Base-by-base conservation (phyloP, 2,888 invertebrate species). In the Chouioia cunea region DNA sequence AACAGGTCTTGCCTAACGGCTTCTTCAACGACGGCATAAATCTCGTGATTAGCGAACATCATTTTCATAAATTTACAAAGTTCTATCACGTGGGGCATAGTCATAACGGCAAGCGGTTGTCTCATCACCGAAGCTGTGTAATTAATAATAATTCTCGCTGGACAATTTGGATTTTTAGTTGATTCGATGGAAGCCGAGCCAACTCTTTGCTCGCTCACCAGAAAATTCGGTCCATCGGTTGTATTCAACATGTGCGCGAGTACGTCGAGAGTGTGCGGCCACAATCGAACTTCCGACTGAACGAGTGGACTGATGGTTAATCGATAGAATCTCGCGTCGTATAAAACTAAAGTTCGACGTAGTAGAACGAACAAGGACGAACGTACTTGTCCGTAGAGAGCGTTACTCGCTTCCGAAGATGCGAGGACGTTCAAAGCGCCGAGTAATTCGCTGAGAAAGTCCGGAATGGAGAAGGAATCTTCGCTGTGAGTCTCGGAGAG, bases 21-120 rank as follows among this genome's bases (percentile, higher is more conserved):
- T 3, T 77, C 75, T 20, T 79, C 77, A 3, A 81, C 57, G 3
- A 80, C 70, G 18, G 79, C 78, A 62, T 80, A 83, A 50, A 80
- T 75, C 23, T 81, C 79, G 27, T 80, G 78, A 18, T 79, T 63
- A 3, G 77, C 73, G n/a, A 85, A 82, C 20, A 83, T 70, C 44
- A 79, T 77, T 20, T 79, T 81, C 16, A 83, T 70, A n/a, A 84
- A 77, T 46, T 70, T 76, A 43, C 83, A 81, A 15, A 83, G 60
- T 18, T 77, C 75, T 1, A 76, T 71, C 1, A 83, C 73, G 59
- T 81, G 81, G 63, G 83, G 81, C 14, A 80, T 68, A 58, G 80
- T 81, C 79, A 85, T 82, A n/a, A 85, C 81, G 2, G 82, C 80
- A 16, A 85, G 78, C 0, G 85, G 84, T 70, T 84, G 85, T 46